These are phyloP conservation scores for Corbicula japonica DNA, from an alignment of 2,888 invertebrate species.

Conservation along the genomic window DNA sequence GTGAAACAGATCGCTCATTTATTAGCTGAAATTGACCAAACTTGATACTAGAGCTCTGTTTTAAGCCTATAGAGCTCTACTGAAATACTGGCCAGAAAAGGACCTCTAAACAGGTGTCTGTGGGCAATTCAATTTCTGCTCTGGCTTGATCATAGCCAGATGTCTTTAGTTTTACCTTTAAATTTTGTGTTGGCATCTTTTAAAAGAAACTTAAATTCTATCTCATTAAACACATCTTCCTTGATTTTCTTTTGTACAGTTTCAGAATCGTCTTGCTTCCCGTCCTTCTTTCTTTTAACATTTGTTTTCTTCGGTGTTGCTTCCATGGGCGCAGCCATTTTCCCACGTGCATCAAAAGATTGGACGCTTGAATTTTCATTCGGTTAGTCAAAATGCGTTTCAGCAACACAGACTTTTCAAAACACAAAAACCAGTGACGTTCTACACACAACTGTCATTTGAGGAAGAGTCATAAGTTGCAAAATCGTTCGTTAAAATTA, in stretches of 20 bases:
- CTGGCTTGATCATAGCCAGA: too few species aligned
- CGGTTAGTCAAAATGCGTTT: not conserved
- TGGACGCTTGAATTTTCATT: conserved; percentile 3
- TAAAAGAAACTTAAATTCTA: conserved; percentile 72
- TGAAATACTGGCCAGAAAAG: too few species aligned
- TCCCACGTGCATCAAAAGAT: conserved; percentile 29
- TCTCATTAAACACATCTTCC: conserved; percentile 64
- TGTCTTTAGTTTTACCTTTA: too few species aligned
- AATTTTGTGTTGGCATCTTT: conserved; percentile 59
- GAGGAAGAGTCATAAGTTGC: conserved; percentile 65
- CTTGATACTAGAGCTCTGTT: too few species aligned
- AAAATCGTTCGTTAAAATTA: not conserved
- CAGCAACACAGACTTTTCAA: conserved; percentile 28
- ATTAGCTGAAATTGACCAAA: too few species aligned
- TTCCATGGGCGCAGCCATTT: conserved; percentile 43
- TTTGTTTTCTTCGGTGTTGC: conserved; percentile 21
- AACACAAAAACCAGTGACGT: conserved; percentile 21
- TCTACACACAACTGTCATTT: conserved; percentile 61
- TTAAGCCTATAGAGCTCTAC: too few species aligned
- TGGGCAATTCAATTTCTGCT: too few species aligned
- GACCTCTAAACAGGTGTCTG: too few species aligned
- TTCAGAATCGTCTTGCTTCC: not conserved
- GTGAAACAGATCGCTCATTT: too few species aligned
- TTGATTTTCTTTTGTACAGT: conserved; percentile 31
- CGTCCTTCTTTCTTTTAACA: conserved; percentile 16